Base-by-base conservation (phyloP, 1,140 invertebrate genomes). In the Anoplolepis gracilipes region DNA sequence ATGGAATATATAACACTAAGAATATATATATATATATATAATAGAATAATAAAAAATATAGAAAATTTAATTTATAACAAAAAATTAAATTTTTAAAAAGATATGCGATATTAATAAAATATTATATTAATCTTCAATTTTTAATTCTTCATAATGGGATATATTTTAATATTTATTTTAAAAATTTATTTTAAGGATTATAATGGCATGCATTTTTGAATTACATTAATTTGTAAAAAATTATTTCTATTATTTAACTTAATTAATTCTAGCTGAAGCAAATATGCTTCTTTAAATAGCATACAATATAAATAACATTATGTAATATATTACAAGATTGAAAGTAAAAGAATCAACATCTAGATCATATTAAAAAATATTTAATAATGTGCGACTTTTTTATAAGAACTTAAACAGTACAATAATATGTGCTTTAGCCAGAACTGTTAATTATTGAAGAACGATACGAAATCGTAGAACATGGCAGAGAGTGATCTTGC, bases 401-500 rank as follows among this genome's bases (percentile, higher is more conserved):
- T 28, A 42, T 42, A 64, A 33, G 11, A 46, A 42, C 25, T 30
- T 28, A 16, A 77, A 62, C 46, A 64, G 30, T 28, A 46, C 19
- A 22, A 75, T 3, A n/a, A n/a, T n/a, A 76, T 25, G 30, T 39
- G 16, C 30, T 22, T 55, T 19, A 16, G 16, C n/a, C 64, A 49
- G 78, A 81, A 72, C 49, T 57, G 65, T 81, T 81, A 81, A 81
- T 81, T 70, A 42, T 72, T 11, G 28, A 70, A 36, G 33, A n/a
- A 13, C 46, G 64, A 69, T 69, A 79, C 16, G 46, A n/a, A 69
- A 72, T 30, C 53, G 53, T 81, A 70, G 25, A 25, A 72, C 67
- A 53, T 59, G 53, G 36, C 67, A 84, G 46, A 86, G 46, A 69
- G 82, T 87, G 88, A 90, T 82, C 46, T 69, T 84, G 88, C 88